Conservation (phyloP, 2,888 invertebrate species). For the Diaprepes abbreviatus region DNA sequence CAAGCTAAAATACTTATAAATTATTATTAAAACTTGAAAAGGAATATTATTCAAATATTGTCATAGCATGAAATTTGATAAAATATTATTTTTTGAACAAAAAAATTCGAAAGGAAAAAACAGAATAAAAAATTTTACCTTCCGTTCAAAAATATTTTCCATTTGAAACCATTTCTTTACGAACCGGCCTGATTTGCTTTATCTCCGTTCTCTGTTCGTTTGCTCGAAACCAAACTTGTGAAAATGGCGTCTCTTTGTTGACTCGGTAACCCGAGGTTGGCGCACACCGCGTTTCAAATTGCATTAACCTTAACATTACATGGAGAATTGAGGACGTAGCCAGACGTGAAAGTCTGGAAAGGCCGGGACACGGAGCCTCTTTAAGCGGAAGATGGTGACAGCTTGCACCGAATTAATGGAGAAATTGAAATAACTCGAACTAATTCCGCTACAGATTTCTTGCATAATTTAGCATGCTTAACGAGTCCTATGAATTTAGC, state of each 20-base stretch:
- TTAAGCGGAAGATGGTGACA: slow-evolving; percentile 55
- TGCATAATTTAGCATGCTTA: slow-evolving; percentile 51
- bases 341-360: slow-evolving; percentile 66
- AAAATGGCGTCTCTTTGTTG: slow-evolving; percentile 67
- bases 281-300: slow-evolving; percentile 69
- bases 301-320: slow-evolving; percentile 71
- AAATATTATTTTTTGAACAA: no score
- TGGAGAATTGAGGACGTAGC: slow-evolving; percentile 70
- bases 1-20: no score
- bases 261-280: slow-evolving; percentile 67
- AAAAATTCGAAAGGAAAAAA: no score
- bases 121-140: background rate
- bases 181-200: slow-evolving; percentile 32
- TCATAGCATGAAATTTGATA: no score
- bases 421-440: slow-evolving; percentile 58
- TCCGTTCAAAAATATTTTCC: slow-evolving; percentile 12
- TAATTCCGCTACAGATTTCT: slow-evolving; percentile 54
- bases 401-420: slow-evolving; percentile 64
- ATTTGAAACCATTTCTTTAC: background rate
- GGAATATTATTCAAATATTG: no score
- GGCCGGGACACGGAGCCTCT: slow-evolving; percentile 55
- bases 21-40: no score
- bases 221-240: slow-evolving; percentile 56
- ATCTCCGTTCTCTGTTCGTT: slow-evolving; percentile 21
- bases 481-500: slow-evolving; percentile 25